phyloP scores from a whole-genome alignment of 2,113 vertebrate genomes.

The Hypocryptadius cinnamomeus region DNA sequence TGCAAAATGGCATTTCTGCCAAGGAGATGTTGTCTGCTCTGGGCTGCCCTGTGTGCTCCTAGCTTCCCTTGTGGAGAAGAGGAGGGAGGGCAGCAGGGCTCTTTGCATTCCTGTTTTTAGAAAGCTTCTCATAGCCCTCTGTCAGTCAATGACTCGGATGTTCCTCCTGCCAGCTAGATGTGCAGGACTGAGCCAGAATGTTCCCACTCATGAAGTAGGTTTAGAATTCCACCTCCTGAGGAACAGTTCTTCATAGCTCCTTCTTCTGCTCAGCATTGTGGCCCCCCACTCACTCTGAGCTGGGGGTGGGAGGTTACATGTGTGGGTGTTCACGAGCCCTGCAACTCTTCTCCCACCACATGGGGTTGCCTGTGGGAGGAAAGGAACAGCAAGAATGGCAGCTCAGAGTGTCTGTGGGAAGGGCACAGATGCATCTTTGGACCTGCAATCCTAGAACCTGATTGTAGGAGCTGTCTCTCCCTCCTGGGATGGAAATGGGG shows the following conservation, averaged over 20 bases:
- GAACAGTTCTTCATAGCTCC: neutral
- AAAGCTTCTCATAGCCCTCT: neutral
- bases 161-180: slow-evolving; percentile 46
- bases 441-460: neutral
- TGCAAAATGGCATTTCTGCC: neutral
- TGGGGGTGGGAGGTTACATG: neutral
- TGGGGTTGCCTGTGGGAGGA: neutral
- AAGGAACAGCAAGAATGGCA: neutral
- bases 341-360: neutral
- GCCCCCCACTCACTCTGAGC: neutral
- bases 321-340: neutral
- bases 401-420: neutral
- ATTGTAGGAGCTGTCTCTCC: neutral
- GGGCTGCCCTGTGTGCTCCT: fast-evolving
- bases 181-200: neutral
- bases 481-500: neutral
- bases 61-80: neutral
- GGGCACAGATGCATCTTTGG: neutral
- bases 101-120: neutral
- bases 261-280: neutral
- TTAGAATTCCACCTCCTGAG: slow-evolving; percentile 44
- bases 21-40: neutral
- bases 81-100: neutral
- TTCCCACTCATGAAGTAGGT: neutral
- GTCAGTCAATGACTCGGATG: neutral